Evolutionary conservation across 1,140 invertebrate species (phyloP), one percentile per base, ranked within the genome.

Genomic region (Phenacoccus solenopsis): DNA sequence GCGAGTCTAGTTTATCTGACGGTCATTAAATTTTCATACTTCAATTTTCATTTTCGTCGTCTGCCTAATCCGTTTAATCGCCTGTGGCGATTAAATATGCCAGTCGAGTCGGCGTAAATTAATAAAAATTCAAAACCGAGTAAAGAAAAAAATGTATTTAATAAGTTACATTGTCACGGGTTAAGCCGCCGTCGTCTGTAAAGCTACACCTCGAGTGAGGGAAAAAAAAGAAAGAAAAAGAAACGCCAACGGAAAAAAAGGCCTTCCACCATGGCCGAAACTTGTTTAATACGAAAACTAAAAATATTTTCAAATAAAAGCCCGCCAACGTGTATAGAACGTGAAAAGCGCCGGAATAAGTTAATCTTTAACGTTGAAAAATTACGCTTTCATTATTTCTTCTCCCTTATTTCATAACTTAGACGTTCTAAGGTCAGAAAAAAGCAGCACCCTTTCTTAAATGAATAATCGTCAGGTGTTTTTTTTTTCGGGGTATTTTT

Each of bases 221-320:
- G 25, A 64, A 24, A 64, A 64, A 64, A 64, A 64, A 64, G 16
- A 64, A 64, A 24, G n/a, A 38, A 38, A 38, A 38, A 38, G n/a
- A 38, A n/a, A 38, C 9, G 32, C 9, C 9, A 38, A n/a, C 9
- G n/a, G 32, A 38, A 10, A 38, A 38, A 38, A n/a, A n/a, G n/a
- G n/a, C n/a, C n/a, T n/a, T n/a, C n/a, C n/a, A n/a, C n/a, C n/a
- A n/a, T n/a, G n/a, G n/a, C n/a, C n/a, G n/a, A n/a, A n/a, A n/a
- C n/a, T n/a, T n/a, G 5, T 49, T 32, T 7, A 32, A 13, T 32
- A 13, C 30, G 38, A 49, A n/a, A 9, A 49, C 38, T 5, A 49
- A 49, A 49, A 49, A 49, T 49, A 49, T 49, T 49, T 49, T 49
- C 38, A 49, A 49, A 49, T 49, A 49, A 49, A 49, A 49, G 38